Conservation (phyloP, 2,797 vertebrate genomes). For the Sylvia borin region DNA sequence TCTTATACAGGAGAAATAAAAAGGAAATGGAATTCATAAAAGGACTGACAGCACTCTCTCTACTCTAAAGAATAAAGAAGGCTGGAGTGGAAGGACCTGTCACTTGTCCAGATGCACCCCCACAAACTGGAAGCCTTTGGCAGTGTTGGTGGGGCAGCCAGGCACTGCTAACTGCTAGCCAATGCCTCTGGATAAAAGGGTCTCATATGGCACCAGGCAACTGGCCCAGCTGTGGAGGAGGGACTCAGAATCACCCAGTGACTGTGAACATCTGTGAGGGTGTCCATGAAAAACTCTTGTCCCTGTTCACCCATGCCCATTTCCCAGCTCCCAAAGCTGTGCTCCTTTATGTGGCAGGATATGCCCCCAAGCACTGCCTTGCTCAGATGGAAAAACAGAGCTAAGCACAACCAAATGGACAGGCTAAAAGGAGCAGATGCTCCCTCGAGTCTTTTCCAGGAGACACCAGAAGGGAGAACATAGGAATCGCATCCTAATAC, state of each 20-base stretch:
- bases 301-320: neutral
- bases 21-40: neutral
- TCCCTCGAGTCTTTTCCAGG: neutral
- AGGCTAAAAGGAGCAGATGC: neutral
- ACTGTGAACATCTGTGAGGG: neutral
- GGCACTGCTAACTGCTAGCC: neutral
- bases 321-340: neutral
- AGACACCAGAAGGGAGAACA: neutral
- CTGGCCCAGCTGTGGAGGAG: neutral
- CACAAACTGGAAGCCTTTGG: neutral
- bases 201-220: neutral
- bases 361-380: neutral
- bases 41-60: neutral
- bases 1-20: neutral
- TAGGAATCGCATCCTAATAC: accelerated
- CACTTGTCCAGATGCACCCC: neutral
- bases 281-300: neutral
- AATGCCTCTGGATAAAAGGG: neutral
- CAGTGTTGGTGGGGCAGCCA: neutral
- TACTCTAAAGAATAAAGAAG: neutral
- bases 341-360: neutral
- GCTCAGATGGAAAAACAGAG: neutral
- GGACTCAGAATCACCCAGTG: neutral
- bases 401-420: neutral
- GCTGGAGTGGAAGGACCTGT: neutral